Percentiles rank a stretch among this genome's conserved stretches.
These are phyloP conservation scores for Etheostoma cragini DNA, from an alignment of 2,113 vertebrate genomes.

Conservation along the genomic window DNA sequence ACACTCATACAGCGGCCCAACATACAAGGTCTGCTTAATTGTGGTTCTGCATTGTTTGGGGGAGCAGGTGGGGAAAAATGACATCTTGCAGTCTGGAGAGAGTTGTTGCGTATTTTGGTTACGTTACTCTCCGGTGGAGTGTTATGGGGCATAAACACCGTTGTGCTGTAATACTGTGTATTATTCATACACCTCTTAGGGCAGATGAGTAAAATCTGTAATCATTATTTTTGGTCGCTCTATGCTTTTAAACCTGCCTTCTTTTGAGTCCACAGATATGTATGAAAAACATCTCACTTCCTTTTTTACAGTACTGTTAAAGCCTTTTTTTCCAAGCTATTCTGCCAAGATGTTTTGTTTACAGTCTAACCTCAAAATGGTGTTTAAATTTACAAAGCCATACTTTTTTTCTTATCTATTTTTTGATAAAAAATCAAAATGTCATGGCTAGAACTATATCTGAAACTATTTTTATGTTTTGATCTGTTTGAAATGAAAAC, in stretches of 20 bases:
- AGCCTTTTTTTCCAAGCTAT: conserved; percentile 31
- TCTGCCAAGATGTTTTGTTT: conserved; percentile 3
- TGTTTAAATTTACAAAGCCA: conserved; percentile 31
- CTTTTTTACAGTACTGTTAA: neutral
- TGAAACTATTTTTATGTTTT: conserved; percentile 22
- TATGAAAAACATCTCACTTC: neutral
- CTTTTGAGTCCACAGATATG: neutral
- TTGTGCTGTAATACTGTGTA: conserved; percentile 33
- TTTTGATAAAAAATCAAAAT: conserved; percentile 46
- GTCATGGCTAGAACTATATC: conserved; percentile 9
- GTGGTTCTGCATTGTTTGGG: conserved; percentile 51
- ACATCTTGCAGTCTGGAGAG: conserved; percentile 61
- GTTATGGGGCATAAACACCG: conserved; percentile 20
- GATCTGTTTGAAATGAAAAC: conserved; percentile 18
- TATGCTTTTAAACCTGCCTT: conserved; percentile 18
- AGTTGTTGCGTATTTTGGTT: conserved; percentile 46
- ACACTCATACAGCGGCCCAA: conserved; percentile 28
- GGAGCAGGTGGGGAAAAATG: conserved; percentile 47
- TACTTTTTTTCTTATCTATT: conserved; percentile 33
- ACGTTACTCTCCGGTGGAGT: conserved; percentile 40
- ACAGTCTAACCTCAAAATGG: conserved; percentile 13
- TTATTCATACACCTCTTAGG: conserved; percentile 50
- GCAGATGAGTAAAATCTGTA: conserved; percentile 43
- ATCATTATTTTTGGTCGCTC: conserved; percentile 28
- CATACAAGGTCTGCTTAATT: conserved; percentile 55